A percentile compares a stretch with the other conserved stretches of the same genome.
Conservation (phyloP, 92 coral and sea anemone genomes). For the Bergia puertoricense region DNA sequence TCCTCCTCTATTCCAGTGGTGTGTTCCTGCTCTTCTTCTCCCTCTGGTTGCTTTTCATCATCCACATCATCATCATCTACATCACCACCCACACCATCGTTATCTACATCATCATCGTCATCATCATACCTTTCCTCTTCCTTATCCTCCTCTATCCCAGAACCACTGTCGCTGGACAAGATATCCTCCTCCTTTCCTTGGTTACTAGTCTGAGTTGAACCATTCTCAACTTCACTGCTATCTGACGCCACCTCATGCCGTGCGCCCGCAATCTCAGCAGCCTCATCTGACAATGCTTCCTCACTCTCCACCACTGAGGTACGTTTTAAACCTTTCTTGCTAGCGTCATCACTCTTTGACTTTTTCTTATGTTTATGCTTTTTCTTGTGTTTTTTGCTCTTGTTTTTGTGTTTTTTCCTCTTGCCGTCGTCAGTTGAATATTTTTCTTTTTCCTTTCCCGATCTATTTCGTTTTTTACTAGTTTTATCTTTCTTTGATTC, state of each 20-base stretch:
- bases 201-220: slow-evolving; percentile 3
- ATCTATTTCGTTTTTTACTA: slow-evolving; percentile 15
- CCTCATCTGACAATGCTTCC: not conserved
- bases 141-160: not conserved
- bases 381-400: slow-evolving; percentile 29
- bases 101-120: not conserved
- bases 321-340: slow-evolving; percentile 7
- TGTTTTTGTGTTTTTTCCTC: slow-evolving; percentile 34
- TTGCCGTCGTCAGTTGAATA: slow-evolving; percentile 43
- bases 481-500: slow-evolving; percentile 8
- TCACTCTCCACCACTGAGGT: not conserved
- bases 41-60: slow-evolving; percentile 15
- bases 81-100: not conserved
- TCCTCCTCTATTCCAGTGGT: not conserved
- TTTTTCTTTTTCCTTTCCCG: slow-evolving; percentile 30
- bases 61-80: not conserved
- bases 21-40: not conserved
- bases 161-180: slow-evolving; percentile 17
- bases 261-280: slow-evolving; percentile 16
- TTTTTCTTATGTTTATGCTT: slow-evolving; percentile 39
- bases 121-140: slow-evolving; percentile 6
- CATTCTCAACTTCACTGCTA: slow-evolving; percentile 25
- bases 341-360: slow-evolving; percentile 15
- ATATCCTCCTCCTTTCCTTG: not conserved
- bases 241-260: slow-evolving; percentile 29